Base-by-base conservation (phyloP, 2,888 invertebrate species). In the Lasioglossum oenotherae region DNA sequence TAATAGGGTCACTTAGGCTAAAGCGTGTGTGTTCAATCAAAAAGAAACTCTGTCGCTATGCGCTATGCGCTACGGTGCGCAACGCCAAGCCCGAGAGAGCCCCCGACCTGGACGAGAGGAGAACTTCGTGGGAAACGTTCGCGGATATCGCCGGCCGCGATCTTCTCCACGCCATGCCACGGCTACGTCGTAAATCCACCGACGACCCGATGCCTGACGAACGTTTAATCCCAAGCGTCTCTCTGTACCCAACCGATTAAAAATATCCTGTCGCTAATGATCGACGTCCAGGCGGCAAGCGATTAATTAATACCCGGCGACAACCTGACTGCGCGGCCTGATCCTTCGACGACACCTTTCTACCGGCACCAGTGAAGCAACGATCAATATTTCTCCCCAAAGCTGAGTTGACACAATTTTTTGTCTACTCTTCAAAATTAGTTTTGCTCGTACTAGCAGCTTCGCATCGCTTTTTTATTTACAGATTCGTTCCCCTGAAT, bases 1-100 rank as follows among this genome's bases (percentile, higher is more conserved):
- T 90, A 90, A 91, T 90, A 90, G 89, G 90, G 91, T 90, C 90
- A 84, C 81, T 75, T 73, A 74, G 85, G 90, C 84, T 86, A 82
- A 81, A 84, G 87, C 82, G 80, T 87, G 78, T 85, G 84, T 78
- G 78, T 74, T 75, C 74, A 67, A 84, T 77, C 80, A 78, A 88
- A 77, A 90, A 83, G 84, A 87, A 80, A 84, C 83, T 81, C 81
- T 76, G 87, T 74, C 71, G 81, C n/a, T n/a, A n/a, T n/a, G 53
- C 8, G 53, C 23, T 23, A 23, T 53, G 53, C 23, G 53, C 53
- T 3, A 81, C 83, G 77, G 80, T 49, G 81, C 35, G 82, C 88
- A 74, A 80, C 53, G 71, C 16, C 27, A 16, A 71, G 78, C 71
- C 75, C 64, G 82, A 80, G 82, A 69, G 64, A 19, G 74, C 75